Percentiles rank a stretch among this genome's conserved stretches.
Conservation (phyloP, 2,888 invertebrate genomes). For the Plusia festucae region DNA sequence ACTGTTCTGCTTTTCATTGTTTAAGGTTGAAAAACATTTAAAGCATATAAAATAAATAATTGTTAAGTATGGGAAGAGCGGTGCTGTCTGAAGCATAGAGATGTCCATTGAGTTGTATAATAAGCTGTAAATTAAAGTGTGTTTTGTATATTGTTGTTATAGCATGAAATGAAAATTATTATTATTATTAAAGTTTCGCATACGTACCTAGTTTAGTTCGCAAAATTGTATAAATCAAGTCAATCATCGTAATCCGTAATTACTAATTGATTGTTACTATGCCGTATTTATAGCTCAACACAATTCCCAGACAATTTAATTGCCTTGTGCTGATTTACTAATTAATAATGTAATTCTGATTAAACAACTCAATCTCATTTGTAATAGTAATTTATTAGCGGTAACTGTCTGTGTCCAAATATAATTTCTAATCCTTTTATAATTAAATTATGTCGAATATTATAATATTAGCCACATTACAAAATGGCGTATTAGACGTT, state of each 20-base stretch:
- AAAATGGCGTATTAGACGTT: background rate
- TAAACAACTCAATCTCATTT: slow-evolving; percentile 1
- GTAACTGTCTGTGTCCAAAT: background rate
- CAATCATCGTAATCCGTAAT: background rate
- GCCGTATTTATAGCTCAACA: background rate
- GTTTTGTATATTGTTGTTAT: too few species aligned
- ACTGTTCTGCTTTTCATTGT: too few species aligned
- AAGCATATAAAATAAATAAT: too few species aligned
- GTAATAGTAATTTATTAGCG: background rate
- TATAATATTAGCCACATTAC: too few species aligned
- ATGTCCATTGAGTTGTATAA: too few species aligned
- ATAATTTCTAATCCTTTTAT: background rate
- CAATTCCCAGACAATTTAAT: slow-evolving; percentile 1
- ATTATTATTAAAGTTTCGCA: too few species aligned
- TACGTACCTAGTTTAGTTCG: background rate
- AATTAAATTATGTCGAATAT: too few species aligned
- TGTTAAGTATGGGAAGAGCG: too few species aligned
- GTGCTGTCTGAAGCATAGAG: too few species aligned
- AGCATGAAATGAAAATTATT: too few species aligned
- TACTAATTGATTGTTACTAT: background rate
- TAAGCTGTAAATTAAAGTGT: too few species aligned
- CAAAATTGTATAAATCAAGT: background rate
- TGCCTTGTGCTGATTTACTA: slow-evolving; percentile 2
- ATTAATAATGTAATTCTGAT: slow-evolving; percentile 6
- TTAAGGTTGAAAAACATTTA: too few species aligned